phyloP scores from a whole-genome alignment of 2,113 vertebrate genomes.

The Lates calcarifer region DNA sequence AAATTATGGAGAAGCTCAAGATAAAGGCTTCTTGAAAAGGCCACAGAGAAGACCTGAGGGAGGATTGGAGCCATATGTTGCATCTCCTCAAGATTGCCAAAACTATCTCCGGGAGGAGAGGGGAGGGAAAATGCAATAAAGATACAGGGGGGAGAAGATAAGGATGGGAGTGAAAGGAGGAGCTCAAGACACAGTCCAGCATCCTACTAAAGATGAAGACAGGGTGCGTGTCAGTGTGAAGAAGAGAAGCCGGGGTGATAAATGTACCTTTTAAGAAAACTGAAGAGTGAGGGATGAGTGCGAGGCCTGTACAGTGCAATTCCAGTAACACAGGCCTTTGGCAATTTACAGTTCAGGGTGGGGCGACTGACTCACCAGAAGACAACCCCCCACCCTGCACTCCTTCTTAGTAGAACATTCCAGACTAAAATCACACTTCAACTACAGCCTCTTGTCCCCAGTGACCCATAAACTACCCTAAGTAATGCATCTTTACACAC shows the following conservation, averaged over 20 bases:
- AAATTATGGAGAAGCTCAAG: not conserved
- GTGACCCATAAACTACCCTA: slow-evolving; percentile 23
- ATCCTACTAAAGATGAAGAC: slow-evolving; percentile 9
- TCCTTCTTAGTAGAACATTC: slow-evolving; percentile 55
- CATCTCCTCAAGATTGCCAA: slow-evolving; percentile 61
- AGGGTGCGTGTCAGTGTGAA: not conserved
- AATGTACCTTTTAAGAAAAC: slow-evolving; percentile 28
- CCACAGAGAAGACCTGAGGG: slow-evolving; percentile 58
- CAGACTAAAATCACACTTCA: slow-evolving; percentile 62
- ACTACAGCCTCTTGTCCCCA: slow-evolving; percentile 50
- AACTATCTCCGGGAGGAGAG: slow-evolving; percentile 42
- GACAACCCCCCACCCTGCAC: slow-evolving; percentile 10
- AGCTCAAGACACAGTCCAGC: slow-evolving; percentile 18
- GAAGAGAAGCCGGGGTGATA: slow-evolving; percentile 28
- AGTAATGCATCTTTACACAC: slow-evolving; percentile 18
- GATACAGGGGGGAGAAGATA: slow-evolving; percentile 39
- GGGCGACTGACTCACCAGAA: slow-evolving; percentile 69
- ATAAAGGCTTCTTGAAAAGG: slow-evolving; percentile 37
- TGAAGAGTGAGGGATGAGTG: slow-evolving; percentile 14
- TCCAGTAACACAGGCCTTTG: slow-evolving; percentile 66
- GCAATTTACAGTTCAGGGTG: slow-evolving; percentile 58
- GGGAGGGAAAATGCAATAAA: slow-evolving; percentile 36
- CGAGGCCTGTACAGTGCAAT: slow-evolving; percentile 12
- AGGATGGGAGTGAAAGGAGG: slow-evolving; percentile 25
- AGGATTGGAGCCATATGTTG: slow-evolving; percentile 67